Conservation (phyloP, 2,797 vertebrate genomes). For the Chromobotia macracanthus region DNA sequence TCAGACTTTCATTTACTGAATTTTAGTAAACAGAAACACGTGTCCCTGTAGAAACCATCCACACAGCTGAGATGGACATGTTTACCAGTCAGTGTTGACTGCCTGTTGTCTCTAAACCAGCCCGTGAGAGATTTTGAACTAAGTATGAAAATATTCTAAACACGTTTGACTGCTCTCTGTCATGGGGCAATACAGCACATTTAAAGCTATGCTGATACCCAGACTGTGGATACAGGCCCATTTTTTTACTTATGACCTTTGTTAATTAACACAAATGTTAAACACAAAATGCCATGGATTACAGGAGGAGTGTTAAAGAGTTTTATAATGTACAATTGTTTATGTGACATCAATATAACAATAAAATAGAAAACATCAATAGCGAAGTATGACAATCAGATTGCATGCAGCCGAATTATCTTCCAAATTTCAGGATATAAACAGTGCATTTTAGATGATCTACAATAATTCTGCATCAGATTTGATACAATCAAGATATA, state of each 20-base stretch:
- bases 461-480: neutral
- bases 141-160: neutral
- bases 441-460: neutral
- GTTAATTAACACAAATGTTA: neutral
- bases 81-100: conserved; percentile 10
- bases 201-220: neutral
- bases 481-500: neutral
- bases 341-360: neutral
- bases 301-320: no score
- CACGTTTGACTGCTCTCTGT: neutral
- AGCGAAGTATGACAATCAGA: neutral
- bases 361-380: neutral
- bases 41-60: conserved; percentile 4
- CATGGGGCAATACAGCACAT: neutral
- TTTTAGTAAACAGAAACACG: neutral
- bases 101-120: neutral
- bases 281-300: neutral
- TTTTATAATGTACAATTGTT: no score
- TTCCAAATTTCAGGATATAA: neutral
- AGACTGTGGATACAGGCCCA: no score
- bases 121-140: neutral
- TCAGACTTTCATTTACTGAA: neutral
- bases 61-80: conserved; percentile 16
- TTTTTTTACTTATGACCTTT: neutral
- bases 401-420: neutral